Base-by-base conservation (phyloP, 1,140 invertebrate species). In the Mercenaria mercenaria region DNA sequence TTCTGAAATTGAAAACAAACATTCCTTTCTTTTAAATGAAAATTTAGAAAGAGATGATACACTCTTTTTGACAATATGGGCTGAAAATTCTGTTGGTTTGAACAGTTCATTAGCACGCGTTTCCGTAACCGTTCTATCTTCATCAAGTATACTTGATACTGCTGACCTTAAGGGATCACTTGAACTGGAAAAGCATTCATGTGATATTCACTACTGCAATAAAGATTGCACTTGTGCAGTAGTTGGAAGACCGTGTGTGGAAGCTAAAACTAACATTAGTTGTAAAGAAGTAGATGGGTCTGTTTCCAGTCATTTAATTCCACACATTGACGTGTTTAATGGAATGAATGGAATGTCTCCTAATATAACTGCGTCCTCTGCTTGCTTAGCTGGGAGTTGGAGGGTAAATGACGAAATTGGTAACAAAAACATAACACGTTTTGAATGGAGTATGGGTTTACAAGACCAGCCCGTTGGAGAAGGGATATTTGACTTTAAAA, bases 141-240 rank as follows among this genome's bases (percentile, higher is more conserved):
- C 0, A n/a, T 32, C 52, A 23, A 69, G 47, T 6, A 13, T 20
- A 20, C 1, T 8, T 26, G 69, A 56, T 32, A 18, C 6, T 3
- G 0, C 20, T 1, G 15, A 39, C 15, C 20, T 41, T 20, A n/a
- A 32, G 20, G 81, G 81, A 10, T 37, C 37, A 10, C 47, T 84
- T 0, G 64, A 84, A 84, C 29, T 84, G 10, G 59, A 84, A 47
- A 84, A 69, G 69, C 81, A 84, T 29, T 84, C 81, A n/a, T 84
- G 81, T 47, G 64, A 67, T 29, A 47, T 67, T 29, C 81, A 84
- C 39, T 84, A 39, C 26, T 84, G 81, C 29, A 84, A 84, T 39
- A 84, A 69, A 11, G 81, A 84, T 23, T 84, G 81, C 61, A 84
- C 81, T 15, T 84, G 81, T 64, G 81, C 81, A 69, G 39, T 84